Conservation (phyloP, 2,888 invertebrate species). For the Polymixis flavicincta region DNA sequence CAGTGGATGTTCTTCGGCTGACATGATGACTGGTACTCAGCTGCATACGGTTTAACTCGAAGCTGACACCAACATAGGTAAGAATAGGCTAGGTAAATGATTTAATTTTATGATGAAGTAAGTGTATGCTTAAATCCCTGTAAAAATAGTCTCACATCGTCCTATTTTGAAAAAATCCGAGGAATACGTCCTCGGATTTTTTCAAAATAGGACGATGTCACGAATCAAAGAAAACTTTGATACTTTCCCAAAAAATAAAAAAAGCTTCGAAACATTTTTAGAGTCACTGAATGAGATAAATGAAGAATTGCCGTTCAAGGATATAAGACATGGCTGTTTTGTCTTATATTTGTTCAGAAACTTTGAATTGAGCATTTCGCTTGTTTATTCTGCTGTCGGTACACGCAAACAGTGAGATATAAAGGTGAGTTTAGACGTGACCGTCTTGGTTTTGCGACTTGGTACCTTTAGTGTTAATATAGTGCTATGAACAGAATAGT, state of each 20-base stretch:
- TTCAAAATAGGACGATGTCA: too few relatives aligned
- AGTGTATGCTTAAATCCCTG: not conserved
- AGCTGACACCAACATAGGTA: too few relatives aligned
- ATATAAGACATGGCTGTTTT: constrained; percentile 18
- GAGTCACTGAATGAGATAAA: constrained; percentile 15
- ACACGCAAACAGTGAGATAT: constrained; percentile 27
- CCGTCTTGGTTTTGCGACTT: constrained; percentile 7
- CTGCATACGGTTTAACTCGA: too few relatives aligned
- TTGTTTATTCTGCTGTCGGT: constrained; percentile 50
- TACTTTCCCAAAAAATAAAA: constrained; percentile 1
- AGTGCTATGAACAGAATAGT: too few relatives aligned
- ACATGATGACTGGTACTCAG: too few relatives aligned
- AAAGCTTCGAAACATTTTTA: not conserved
- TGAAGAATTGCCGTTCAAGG: constrained; percentile 22
- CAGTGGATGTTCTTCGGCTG: too few relatives aligned
- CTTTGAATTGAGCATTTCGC: constrained; percentile 32
- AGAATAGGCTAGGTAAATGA: too few relatives aligned
- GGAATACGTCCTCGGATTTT: too few relatives aligned
- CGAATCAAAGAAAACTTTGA: constrained; percentile 3
- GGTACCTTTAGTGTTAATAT: not conserved
- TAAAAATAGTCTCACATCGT: not conserved
- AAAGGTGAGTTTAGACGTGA: constrained; percentile 40
- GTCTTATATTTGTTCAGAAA: constrained; percentile 38
- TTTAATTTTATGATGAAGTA: not conserved
- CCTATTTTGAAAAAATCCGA: not conserved